phyloP scores from a whole-genome alignment of 2,888 invertebrate species.

The Epistrophe grossulariae region DNA sequence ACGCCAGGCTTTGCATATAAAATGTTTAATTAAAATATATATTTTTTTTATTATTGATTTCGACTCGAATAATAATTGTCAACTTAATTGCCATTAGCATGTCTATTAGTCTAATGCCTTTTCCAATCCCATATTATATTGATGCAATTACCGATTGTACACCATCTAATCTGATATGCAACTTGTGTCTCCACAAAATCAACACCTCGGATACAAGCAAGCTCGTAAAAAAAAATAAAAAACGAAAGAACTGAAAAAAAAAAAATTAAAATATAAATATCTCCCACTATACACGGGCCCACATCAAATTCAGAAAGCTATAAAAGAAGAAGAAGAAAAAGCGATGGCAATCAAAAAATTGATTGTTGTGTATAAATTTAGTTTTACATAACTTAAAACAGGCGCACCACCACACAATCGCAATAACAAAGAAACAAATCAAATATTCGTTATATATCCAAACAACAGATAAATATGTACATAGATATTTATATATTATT shows the following conservation, averaged over 20 bases:
- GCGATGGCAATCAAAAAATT: conserved; percentile 38
- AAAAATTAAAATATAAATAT: neutral
- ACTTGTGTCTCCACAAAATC: conserved; percentile 38
- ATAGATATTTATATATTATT: too few relatives aligned
- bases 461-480: neutral
- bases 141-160: conserved; percentile 42
- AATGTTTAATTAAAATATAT: conserved; percentile 8
- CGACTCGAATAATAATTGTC: conserved; percentile 44
- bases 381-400: conserved; percentile 22
- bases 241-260: too few relatives aligned
- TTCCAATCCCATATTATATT: conserved; percentile 28
- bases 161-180: conserved; percentile 57
- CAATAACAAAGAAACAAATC: conserved; percentile 28
- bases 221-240: neutral
- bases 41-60: conserved; percentile 21
- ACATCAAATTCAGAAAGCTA: conserved; percentile 20
- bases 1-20: conserved; percentile 15
- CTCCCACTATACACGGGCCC: neutral
- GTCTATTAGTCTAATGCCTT: conserved; percentile 54
- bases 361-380: conserved; percentile 27
- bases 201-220: conserved; percentile 51
- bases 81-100: conserved; percentile 49
- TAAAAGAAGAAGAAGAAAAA: neutral
- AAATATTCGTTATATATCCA: conserved; percentile 15
- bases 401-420: conserved; percentile 17